Percentiles rank a stretch among this genome's conserved stretches.
Evolutionary conservation across 2,888 invertebrate species (phyloP).

Genomic region (Agrotis segetum): DNA sequence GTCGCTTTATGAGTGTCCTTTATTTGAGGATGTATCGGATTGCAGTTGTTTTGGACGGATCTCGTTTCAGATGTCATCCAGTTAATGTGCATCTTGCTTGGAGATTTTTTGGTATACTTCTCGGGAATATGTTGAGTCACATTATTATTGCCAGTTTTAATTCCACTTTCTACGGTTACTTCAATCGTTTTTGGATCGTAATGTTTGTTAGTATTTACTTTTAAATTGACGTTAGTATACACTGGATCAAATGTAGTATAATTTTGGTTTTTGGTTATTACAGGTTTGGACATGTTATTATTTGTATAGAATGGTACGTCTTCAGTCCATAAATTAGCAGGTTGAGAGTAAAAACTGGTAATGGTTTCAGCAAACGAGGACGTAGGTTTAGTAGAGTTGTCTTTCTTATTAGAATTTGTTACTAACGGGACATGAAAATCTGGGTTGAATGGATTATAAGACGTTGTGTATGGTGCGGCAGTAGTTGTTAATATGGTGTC

Average conservation of each 20-base stretch:
- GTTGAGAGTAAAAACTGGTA: constrained; percentile 86
- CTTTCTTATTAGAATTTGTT: constrained; percentile 82
- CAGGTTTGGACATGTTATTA: constrained; percentile 78
- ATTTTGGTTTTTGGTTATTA: constrained; percentile 80
- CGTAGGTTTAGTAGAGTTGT: constrained; percentile 78
- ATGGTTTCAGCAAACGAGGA: constrained; percentile 85
- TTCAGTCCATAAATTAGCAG: constrained; percentile 85
- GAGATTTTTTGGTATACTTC: constrained; percentile 86
- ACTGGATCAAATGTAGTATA: constrained; percentile 77
- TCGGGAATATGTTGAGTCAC: constrained; percentile 77
- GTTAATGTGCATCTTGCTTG: constrained; percentile 88
- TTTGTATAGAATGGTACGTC: constrained; percentile 86
- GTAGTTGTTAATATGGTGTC: constrained; percentile 83
- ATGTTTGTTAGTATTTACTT: constrained; percentile 75
- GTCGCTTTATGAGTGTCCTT: constrained; percentile 80
- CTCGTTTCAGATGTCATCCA: constrained; percentile 90
- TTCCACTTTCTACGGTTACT: constrained; percentile 67
- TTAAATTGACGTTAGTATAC: constrained; percentile 73
- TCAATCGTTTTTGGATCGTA: constrained; percentile 79
- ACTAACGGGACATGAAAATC: constrained; percentile 87
- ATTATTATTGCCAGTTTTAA: constrained; percentile 75
- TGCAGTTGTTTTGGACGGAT: constrained; percentile 82
- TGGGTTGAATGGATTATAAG: constrained; percentile 87
- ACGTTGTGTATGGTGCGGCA: constrained; percentile 79
- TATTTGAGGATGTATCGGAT: constrained; percentile 69